Percentiles rank a stretch among this genome's conserved stretches.
phyloP scores from a whole-genome alignment of 2,888 invertebrate species.

The Machimus atricapillus region DNA sequence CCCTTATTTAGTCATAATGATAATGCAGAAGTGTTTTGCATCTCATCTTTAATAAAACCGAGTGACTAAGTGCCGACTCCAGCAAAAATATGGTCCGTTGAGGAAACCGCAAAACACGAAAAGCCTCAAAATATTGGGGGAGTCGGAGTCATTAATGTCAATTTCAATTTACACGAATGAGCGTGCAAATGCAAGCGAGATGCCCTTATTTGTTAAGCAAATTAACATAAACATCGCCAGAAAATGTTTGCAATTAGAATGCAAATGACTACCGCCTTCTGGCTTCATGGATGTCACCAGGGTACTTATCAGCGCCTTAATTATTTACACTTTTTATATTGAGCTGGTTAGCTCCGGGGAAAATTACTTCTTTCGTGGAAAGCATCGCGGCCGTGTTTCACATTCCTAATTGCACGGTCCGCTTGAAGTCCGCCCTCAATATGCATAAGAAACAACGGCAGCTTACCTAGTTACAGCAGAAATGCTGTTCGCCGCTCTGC shows the following conservation, averaged over 20 bases:
- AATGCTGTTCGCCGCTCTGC: background rate
- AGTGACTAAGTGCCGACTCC: background rate
- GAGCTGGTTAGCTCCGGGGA: background rate
- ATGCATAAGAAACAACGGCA: background rate
- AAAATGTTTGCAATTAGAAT: conserved; percentile 6
- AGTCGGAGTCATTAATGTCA: background rate
- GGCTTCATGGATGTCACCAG: background rate
- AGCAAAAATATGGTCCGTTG: background rate
- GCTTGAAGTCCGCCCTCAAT: background rate
- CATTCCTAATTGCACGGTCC: background rate
- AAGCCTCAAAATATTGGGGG: background rate
- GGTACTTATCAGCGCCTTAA: background rate
- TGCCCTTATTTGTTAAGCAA: conserved; percentile 24
- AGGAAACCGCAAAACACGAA: background rate
- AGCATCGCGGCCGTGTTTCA: background rate
- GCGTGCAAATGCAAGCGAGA: conserved; percentile 7
- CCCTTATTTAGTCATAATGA: background rate
- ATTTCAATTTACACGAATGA: background rate
- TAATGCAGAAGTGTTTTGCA: background rate
- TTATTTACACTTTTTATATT: background rate
- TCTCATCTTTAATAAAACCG: background rate
- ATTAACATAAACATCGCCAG: background rate
- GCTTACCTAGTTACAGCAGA: background rate
- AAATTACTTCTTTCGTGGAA: background rate
- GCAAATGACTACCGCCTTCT: conserved; percentile 3